Base-by-base conservation (phyloP, 2,888 invertebrate genomes). In the Stenurella melanura region DNA sequence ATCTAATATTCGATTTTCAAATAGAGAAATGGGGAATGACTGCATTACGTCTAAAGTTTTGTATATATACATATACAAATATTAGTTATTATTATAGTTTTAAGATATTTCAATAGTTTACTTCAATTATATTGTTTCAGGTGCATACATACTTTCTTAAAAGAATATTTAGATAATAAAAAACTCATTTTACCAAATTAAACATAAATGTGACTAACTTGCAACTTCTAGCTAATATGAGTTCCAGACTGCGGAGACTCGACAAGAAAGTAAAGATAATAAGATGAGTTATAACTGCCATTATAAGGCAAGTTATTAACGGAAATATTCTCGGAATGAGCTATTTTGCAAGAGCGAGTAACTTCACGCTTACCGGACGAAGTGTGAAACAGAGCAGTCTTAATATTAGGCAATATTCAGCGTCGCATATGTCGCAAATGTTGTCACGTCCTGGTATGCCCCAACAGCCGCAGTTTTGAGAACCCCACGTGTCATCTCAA, bases 371-470 rank as follows among this genome's bases (percentile, higher is more conserved):
- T 12, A 58, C 19, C 58, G 58, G 58, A 58, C 58, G 58, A 58
- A 58, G 58, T 58, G 58, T 58, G 57, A 57, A 67, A 54, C 63
- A 42, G 42, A 64, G 38, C 38, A 64, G 42, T 66, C 63, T 66
- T 56, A 75, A 77, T 77, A 77, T 77, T 75, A 73, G 71, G 63
- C 72, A 71, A 75, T 75, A 75, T 71, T 63, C 71, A 71, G 72
- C 26, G 66, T 67, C 57, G 73, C 78, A 78, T 69, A 74, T 78
- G 78, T 77, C 72, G 77, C 78, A 76, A 78, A 78, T 78, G 76
- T 78, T 71, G 76, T 73, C 78, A 78, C 78, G 78, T 78, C 34
- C 34, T 54, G 67, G 72, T 64, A 61, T 74, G 18, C 75, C 75
- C 73, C 58, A 58, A 18, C 58, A 58, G 58, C 70, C 70, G 67